Conservation (phyloP, 2,797 vertebrate species). For the Benthosema pterotum region DNA sequence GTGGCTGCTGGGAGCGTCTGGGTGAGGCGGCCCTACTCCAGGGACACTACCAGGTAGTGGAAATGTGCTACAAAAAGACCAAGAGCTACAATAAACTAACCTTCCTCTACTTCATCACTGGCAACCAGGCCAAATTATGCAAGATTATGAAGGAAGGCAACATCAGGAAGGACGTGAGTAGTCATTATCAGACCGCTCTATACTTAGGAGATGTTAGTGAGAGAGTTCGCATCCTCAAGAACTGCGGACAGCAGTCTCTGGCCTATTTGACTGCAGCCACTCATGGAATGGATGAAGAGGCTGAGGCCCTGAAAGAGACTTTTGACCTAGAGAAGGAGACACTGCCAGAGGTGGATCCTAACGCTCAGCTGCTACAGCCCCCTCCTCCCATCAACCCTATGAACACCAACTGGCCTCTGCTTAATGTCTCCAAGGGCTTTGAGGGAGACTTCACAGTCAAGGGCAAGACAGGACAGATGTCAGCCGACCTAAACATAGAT, state of each 20-base stretch:
- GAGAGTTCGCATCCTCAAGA: conserved; percentile 94
- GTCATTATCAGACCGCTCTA: conserved; percentile 96
- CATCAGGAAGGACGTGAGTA: conserved; percentile 98
- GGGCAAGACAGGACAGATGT: conserved; percentile 89
- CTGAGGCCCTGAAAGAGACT: conserved; percentile 89
- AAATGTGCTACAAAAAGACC: conserved; percentile 99
- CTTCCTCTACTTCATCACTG: conserved; percentile 96
- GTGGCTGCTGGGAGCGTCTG: conserved; percentile 95
- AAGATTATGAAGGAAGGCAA: conserved; percentile 99
- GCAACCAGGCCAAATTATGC: conserved; percentile 94
- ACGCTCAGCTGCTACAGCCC: conserved; percentile 91
- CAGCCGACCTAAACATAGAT: conserved; percentile 94
- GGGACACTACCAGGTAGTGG: conserved; percentile 98
- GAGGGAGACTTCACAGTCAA: conserved; percentile 91
- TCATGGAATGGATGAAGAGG: conserved; percentile 94
- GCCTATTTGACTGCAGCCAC: conserved; percentile 97
- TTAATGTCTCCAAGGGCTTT: conserved; percentile 95
- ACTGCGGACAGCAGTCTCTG: conserved; percentile 96
- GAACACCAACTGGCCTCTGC: conserved; percentile 96
- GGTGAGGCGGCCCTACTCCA: conserved; percentile 94
- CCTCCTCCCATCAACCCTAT: conserved; percentile 94
- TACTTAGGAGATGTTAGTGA: conserved; percentile 95
- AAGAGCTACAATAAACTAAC: conserved; percentile 97
- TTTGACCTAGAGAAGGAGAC: conserved; percentile 96
- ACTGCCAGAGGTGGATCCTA: conserved; percentile 90